Base-by-base conservation (phyloP, 2,797 vertebrate genomes). In the Melanotaenia pygmaea region DNA sequence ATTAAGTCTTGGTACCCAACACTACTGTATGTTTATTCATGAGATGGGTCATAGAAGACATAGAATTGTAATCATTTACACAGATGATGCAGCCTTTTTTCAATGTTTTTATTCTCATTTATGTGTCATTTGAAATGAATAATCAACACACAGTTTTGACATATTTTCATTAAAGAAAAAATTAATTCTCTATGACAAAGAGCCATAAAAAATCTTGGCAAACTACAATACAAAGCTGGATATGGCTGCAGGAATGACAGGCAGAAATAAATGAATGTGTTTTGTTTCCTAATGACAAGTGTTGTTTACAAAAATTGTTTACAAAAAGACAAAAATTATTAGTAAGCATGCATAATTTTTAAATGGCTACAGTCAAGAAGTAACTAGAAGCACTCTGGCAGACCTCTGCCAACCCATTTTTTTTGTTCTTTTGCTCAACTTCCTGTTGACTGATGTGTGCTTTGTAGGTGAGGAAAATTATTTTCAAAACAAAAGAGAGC, bases 241-340 rank as follows among this genome's bases (percentile, higher is more conserved):
- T 59, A 1, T 53, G 79, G 72, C 72, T 76, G 53, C 67, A 43
- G 58, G 0, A 4, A n/a, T 58, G 74, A 81, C 76, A 69, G 68
- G 35, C 32, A 34, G 63, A 71, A 65, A 67, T 16, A 26, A 26
- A 26, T 26, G 26, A 26, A 26, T 2, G 26, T 26, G 26, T 35
- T 7, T 47, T 47, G 43, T 51, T 51, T 11, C 22, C 22, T 10
- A 4, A 11, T 51, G 47, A 50, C n/a, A 47, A 20, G 43, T 20
- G 20, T 18, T 7, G 16, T 47, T 1, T 4, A 5, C 12, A 43
- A 18, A 16, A 43, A 18, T 43, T 11, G 37, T 38, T 13, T 38
- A 12, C 12, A 38, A 12, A 38, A 38, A 38, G 37, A 38, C 37
- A 7, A 7, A 38, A 38, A 38, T 11, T 38, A 10, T 38, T 11